phyloP scores from a whole-genome alignment of 2,113 vertebrate species.

The Ascaphus truei region DNA sequence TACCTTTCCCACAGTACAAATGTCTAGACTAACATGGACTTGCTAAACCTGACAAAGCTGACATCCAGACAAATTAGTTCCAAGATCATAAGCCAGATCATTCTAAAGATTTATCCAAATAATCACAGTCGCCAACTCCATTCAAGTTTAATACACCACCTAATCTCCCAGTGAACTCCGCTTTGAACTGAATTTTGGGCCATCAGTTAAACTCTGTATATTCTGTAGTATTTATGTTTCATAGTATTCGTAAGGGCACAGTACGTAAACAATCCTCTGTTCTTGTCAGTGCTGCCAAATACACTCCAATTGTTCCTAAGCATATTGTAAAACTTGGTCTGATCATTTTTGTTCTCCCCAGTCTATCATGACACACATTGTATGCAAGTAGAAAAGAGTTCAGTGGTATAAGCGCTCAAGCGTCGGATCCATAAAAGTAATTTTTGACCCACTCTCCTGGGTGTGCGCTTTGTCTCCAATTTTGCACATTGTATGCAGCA shows the following conservation, averaged over 20 bases:
- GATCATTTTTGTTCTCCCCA: no score
- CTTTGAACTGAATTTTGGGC: constrained; percentile 6
- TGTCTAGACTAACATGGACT: constrained; percentile 58
- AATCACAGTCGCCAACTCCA: constrained; percentile 41
- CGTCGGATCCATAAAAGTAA: no score
- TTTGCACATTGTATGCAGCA: no score
- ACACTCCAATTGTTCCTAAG: background rate
- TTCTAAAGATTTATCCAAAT: constrained; percentile 51
- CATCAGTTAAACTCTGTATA: background rate
- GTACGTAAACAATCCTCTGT: constrained; percentile 1
- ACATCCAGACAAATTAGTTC: constrained; percentile 66
- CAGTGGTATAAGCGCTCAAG: no score
- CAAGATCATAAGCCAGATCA: constrained; percentile 52
- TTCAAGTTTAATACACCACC: constrained; percentile 38
- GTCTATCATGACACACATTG: no score
- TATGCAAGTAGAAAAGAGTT: no score
- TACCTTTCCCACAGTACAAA: constrained; percentile 54
- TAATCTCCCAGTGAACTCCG: constrained; percentile 19
- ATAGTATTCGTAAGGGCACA: background rate
- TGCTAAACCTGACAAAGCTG: constrained; percentile 46
- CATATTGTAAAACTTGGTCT: background rate
- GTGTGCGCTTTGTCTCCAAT: no score
- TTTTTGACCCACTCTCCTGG: no score
- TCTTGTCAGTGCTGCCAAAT: background rate
- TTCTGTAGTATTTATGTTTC: constrained; percentile 16